Evolutionary conservation across 2,797 vertebrate genomes (phyloP).

Genomic region (Anomalospiza imberbis): DNA sequence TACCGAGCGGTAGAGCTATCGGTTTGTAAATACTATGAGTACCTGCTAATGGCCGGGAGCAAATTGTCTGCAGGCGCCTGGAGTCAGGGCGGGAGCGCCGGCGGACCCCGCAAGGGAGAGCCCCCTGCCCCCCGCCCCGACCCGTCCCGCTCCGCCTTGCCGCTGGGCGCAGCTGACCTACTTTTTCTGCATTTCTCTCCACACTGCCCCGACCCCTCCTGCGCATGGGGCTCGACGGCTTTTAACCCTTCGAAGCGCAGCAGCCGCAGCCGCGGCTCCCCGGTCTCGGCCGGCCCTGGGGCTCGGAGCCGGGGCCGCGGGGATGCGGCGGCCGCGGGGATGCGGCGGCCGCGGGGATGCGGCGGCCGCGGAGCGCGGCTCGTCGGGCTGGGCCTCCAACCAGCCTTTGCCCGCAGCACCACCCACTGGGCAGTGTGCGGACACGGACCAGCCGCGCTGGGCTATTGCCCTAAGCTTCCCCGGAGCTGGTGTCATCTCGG

Average conservation of each 20-base stretch:
- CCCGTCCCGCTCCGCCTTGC: background rate
- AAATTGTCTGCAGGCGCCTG: background rate
- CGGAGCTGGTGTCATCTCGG: rapidly evolving
- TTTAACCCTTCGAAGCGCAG: background rate
- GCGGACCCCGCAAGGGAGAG: rapidly evolving
- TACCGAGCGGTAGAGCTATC: background rate
- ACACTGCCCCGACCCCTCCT: background rate
- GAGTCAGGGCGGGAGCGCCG: rapidly evolving
- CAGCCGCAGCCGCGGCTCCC: background rate
- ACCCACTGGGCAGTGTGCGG: background rate
- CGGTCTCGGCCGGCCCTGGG: rapidly evolving
- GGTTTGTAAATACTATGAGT: background rate
- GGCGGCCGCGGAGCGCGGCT: no score
- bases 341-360: background rate
- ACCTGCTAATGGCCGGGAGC: background rate
- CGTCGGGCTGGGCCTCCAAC: rapidly evolving
- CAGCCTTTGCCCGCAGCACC: background rate
- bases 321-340: background rate
- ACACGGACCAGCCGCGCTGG: rapidly evolving
- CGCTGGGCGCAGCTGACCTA: background rate
- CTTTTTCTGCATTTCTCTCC: background rate
- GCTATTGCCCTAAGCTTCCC: rapidly evolving
- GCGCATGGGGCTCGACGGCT: background rate
- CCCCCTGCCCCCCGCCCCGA: background rate
- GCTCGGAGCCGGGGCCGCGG: background rate